These are phyloP conservation scores for Motacilla tschutschensis DNA, from an alignment of 2,113 vertebrate genomes.

Conservation along the genomic window DNA sequence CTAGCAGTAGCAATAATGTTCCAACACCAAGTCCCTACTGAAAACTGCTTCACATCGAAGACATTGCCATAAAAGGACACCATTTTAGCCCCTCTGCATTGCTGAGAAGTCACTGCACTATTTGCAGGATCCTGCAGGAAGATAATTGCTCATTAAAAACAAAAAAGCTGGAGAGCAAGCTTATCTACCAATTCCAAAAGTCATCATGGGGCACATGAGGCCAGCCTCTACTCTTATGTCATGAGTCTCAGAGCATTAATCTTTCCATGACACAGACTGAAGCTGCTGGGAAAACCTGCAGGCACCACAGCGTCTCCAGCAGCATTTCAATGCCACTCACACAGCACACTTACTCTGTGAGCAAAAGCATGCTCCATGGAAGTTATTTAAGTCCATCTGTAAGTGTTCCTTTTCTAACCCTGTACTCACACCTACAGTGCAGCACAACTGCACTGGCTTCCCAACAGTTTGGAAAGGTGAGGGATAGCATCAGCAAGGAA, in stretches of 20 bases:
- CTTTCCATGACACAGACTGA: conserved; percentile 1
- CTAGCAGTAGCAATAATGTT: background rate
- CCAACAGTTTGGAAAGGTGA: background rate
- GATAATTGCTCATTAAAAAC: conserved; percentile 9
- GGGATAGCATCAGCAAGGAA: rapidly evolving
- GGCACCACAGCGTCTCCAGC: background rate
- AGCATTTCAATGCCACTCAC: conserved; percentile 8
- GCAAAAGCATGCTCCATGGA: background rate
- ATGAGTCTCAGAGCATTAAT: conserved; percentile 5
- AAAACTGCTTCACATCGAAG: background rate
- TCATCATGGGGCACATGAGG: background rate
- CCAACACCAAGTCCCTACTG: background rate
- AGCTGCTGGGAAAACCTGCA: conserved; percentile 36
- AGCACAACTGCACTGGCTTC: background rate
- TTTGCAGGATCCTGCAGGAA: conserved; percentile 26
- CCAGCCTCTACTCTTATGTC: background rate
- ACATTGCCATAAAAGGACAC: conserved; percentile 30
- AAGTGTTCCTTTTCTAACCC: background rate
- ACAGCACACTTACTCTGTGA: background rate
- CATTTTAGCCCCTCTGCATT: background rate
- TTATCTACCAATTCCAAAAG: conserved; percentile 30
- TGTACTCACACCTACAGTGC: rapidly evolving
- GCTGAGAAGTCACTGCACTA: conserved; percentile 12
- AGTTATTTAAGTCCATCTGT: background rate
- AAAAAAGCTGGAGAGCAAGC: background rate